Percentiles rank a stretch among this genome's conserved stretches.
These are phyloP conservation scores for Rhyzopertha dominica DNA, from an alignment of 1,140 invertebrate genomes.

Conservation along the genomic window DNA sequence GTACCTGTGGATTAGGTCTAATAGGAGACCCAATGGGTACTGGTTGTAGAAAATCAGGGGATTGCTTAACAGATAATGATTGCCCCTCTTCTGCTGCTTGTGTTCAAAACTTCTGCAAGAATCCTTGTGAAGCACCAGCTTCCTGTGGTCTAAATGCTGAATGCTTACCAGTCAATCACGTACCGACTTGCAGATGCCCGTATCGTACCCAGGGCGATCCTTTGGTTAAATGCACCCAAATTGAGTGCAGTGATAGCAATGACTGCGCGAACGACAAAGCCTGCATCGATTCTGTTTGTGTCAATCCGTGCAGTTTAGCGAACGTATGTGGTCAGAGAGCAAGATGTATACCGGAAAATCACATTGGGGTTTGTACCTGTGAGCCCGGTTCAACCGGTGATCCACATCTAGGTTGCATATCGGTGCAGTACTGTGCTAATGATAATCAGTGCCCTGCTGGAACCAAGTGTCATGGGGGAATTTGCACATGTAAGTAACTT, in stretches of 20 bases:
- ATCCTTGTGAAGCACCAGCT: conserved; percentile 65
- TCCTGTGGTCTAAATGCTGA: conserved; percentile 72
- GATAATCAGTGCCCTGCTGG: conserved; percentile 75
- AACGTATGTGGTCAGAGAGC: conserved; percentile 80
- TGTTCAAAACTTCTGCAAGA: conserved; percentile 68
- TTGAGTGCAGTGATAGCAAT: conserved; percentile 73
- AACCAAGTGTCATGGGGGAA: conserved; percentile 72
- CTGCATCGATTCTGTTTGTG: conserved; percentile 74
- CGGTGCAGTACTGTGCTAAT: conserved; percentile 69
- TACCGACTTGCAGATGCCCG: conserved; percentile 69
- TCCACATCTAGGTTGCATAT: conserved; percentile 74
- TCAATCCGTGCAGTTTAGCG: conserved; percentile 71
- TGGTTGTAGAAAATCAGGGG: conserved; percentile 70
- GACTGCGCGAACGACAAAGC: conserved; percentile 67
- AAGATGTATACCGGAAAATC: conserved; percentile 63
- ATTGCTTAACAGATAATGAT: conserved; percentile 74
- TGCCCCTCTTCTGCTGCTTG: conserved; percentile 75
- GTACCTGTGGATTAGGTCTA: conserved; percentile 71
- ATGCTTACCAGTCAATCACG: conserved; percentile 63
- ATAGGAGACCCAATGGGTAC: conserved; percentile 65
- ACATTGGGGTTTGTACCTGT: conserved; percentile 75
- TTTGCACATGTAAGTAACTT: conserved; percentile 63
- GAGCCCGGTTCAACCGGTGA: conserved; percentile 77
- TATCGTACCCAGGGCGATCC: conserved; percentile 71
- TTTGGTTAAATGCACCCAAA: conserved; percentile 59